phyloP scores from a whole-genome alignment of 2,113 vertebrate genomes.

The Barnardius zonarius region DNA sequence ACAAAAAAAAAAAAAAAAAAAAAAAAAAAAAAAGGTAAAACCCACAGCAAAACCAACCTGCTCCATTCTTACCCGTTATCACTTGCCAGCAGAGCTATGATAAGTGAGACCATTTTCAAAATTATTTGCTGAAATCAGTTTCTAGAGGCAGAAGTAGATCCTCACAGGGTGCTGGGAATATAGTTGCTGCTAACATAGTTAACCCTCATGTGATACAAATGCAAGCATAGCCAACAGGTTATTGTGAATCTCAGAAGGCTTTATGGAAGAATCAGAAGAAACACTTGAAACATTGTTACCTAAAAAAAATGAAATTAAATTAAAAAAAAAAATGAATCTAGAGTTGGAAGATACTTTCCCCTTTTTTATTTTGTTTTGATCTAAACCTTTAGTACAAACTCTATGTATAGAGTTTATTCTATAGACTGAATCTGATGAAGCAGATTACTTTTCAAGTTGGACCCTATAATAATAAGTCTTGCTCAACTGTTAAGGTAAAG shows the following conservation, averaged over 20 bases:
- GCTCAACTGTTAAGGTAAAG: background rate
- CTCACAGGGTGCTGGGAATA: background rate
- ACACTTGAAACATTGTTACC: background rate
- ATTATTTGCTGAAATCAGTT: background rate
- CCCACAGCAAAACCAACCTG: background rate
- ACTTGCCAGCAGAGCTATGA: background rate
- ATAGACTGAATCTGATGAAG: background rate
- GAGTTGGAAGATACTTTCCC: background rate
- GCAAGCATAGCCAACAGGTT: background rate
- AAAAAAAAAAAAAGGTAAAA: background rate
- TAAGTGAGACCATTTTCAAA: background rate
- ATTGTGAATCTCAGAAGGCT: background rate
- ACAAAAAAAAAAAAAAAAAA: too few species aligned
- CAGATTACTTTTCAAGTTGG: background rate
- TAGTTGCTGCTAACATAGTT: background rate
- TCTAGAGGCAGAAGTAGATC: background rate
- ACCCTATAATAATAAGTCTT: background rate
- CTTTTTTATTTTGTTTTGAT: background rate
- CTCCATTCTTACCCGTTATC: background rate
- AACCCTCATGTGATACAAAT: background rate
- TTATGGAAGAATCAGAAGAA: background rate
- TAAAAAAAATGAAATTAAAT: background rate
- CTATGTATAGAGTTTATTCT: background rate
- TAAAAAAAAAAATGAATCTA: background rate
- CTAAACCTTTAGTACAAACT: background rate